phyloP scores from a whole-genome alignment of 2,113 vertebrate genomes.

The Psephotus haematonotus region DNA sequence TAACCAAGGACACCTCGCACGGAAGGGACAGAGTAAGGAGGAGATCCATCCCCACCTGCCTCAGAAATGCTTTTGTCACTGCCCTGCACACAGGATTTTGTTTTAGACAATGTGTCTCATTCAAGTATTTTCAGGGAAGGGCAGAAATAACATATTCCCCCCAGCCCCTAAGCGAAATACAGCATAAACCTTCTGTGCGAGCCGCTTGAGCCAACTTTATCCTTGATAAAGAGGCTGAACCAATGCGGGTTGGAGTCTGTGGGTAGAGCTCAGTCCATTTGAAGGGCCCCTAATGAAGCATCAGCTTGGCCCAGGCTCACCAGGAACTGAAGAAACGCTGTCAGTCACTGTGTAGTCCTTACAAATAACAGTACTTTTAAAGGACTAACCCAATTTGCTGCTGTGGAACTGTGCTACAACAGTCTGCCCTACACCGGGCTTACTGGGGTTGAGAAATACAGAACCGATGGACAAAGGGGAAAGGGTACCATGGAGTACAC shows the following conservation, averaged over 20 bases:
- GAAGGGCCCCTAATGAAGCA: neutral
- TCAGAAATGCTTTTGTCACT: constrained; percentile 57
- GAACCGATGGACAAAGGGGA: neutral
- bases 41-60: constrained; percentile 6
- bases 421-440: neutral
- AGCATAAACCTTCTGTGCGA: constrained; percentile 52
- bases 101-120: constrained; percentile 75
- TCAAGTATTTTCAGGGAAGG: constrained; percentile 84
- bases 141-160: constrained; percentile 76
- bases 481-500: constrained; percentile 21
- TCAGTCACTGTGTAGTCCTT: neutral
- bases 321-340: neutral
- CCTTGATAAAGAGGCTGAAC: neutral
- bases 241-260: neutral
- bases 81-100: constrained; percentile 62
- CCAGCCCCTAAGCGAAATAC: constrained; percentile 74
- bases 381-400: neutral
- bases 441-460: neutral
- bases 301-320: neutral
- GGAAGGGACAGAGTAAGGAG: constrained; percentile 3
- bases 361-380: neutral
- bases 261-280: neutral
- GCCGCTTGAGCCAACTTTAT: neutral
- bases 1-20: neutral
- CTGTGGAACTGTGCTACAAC: neutral